Evolutionary conservation across 2,888 invertebrate genomes (phyloP), one percentile per base, ranked within the genome.

Genomic region (Drosophila algonquin): DNA sequence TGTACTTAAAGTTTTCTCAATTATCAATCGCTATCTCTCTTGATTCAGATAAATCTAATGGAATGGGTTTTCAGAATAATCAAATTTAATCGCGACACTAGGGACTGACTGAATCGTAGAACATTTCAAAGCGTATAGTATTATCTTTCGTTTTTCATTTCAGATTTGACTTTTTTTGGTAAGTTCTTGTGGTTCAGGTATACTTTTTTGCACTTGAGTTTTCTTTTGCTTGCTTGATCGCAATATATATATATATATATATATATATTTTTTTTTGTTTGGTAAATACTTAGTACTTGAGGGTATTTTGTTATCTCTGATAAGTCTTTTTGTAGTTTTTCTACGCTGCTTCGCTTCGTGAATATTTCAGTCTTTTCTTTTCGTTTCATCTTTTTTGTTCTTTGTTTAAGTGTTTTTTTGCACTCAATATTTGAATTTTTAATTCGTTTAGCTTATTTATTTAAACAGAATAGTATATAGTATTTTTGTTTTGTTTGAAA

Each of bases 401-500:
- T 47, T 55, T 12, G 32, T 18, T 51, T 44, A 53, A 47, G 45
- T 54, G 57, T 44, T 21, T 61, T 55, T 32, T 16, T 63, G 63
- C 35, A 57, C 51, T 57, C 47, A 35, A 10, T 63, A 21, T 55
- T 60, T 18, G 57, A 62, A 59, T 72, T 75, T 63, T 16, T 73
- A 77, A 68, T 67, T 53, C 45, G 21, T 40, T 40, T 7, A 2
- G 72, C 81, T 81, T 79, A 77, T 70, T 60, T 75, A 77, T 54
- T 70, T 73, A 57, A 47, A 59, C 40, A 40, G 40, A 40, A 40
- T 40, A 40, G 40, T 69, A 77, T 68, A 50, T 64, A 62, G 46
- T 71, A 53, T 69, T 63, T 40, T 40, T 52, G 57, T 61, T 61
- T 67, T 59, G 51, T 64, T 81, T 70, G 69, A 82, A 81, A 87